phyloP scores from a whole-genome alignment of 53 echinoderm and acorn worm genomes.

The Arbacia lixula region DNA sequence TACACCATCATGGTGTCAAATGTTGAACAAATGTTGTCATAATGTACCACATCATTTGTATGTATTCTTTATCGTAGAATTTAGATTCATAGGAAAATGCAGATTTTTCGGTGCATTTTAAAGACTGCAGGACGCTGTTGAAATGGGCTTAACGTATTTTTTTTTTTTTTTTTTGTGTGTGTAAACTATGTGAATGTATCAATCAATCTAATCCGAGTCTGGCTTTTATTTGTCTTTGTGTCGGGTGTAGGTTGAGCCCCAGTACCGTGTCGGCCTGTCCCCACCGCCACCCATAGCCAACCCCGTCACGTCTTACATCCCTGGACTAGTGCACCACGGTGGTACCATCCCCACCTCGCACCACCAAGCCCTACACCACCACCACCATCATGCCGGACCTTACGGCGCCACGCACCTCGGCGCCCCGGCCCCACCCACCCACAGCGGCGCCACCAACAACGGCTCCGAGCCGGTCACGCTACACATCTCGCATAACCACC shows the following conservation, averaged over 20 bases:
- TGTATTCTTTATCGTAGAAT: too few species aligned
- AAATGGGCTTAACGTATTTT: too few species aligned
- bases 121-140: too few species aligned
- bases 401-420: slow-evolving; percentile 23
- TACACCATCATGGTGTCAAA: too few species aligned
- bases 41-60: too few species aligned
- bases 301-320: slow-evolving; percentile 46
- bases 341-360: slow-evolving; percentile 9
- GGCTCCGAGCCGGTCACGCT: neutral
- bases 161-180: too few species aligned
- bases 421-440: neutral
- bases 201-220: too few species aligned
- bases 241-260: slow-evolving; percentile 48
- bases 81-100: too few species aligned
- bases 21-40: too few species aligned
- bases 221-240: too few species aligned
- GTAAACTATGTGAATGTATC: too few species aligned
- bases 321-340: slow-evolving; percentile 37
- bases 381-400: slow-evolving; percentile 16
- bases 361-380: neutral
- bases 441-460: neutral
- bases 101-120: too few species aligned
- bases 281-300: slow-evolving; percentile 38
- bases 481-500: slow-evolving; percentile 1
- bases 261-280: slow-evolving; percentile 43